Percentiles rank a stretch among this genome's conserved stretches.
Conservation (phyloP, 2,113 vertebrate species). For the Chauna torquata region DNA sequence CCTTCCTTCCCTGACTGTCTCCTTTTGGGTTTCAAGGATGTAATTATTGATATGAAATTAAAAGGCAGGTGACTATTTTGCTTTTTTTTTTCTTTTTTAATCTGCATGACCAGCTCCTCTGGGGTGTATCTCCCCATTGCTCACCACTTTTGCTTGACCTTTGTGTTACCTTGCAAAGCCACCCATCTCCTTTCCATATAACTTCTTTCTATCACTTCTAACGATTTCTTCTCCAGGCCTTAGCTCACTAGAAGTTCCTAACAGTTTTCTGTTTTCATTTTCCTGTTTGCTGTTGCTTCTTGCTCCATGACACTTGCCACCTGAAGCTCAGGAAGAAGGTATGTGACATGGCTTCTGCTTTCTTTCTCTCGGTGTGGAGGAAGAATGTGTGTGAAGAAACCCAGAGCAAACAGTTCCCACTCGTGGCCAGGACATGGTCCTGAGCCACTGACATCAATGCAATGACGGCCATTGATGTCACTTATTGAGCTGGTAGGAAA, state of each 20-base stretch:
- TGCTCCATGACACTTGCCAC: constrained; percentile 50
- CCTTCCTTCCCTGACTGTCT: constrained; percentile 3
- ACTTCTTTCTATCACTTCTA: constrained; percentile 27
- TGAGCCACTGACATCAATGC: constrained; percentile 4
- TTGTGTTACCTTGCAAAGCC: neutral
- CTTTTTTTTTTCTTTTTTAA: neutral
- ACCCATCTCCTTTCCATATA: neutral
- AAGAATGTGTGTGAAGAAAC: neutral
- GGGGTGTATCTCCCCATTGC: neutral
- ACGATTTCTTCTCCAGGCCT: neutral
- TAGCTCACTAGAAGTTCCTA: neutral
- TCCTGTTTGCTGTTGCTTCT: constrained; percentile 38
- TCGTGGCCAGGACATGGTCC: neutral
- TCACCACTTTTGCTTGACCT: neutral
- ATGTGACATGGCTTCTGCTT: constrained; percentile 77
- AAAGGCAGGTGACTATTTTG: neutral
- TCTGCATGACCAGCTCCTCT: constrained; percentile 37
- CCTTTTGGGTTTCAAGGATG: neutral
- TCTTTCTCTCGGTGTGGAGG: neutral
- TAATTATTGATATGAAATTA: constrained; percentile 19
- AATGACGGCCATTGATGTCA: neutral
- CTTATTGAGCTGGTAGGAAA: constrained; percentile 47
- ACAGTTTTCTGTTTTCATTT: constrained; percentile 52
- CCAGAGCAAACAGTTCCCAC: neutral
- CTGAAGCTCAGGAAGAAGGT: constrained; percentile 84